Conservation (phyloP, 2,888 invertebrate species). For the Catocala nupta region DNA sequence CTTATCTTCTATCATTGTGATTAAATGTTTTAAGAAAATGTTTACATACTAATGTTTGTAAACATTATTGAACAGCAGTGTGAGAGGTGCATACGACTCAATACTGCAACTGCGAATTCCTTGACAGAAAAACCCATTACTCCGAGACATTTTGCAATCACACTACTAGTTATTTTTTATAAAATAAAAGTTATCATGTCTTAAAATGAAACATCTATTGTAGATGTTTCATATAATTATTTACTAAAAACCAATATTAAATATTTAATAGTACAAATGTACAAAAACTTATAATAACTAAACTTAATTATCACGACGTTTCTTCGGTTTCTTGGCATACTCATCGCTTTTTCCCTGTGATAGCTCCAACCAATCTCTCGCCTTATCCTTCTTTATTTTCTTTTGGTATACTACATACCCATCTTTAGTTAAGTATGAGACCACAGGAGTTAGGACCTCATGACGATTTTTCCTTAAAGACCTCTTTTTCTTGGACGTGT, state of each 20-base stretch:
- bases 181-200: not conserved
- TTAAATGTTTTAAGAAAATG: no score
- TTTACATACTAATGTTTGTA: no score
- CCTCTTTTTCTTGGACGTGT: constrained; percentile 29
- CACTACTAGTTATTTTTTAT: no score
- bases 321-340: not conserved
- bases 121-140: no score
- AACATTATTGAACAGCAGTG: no score
- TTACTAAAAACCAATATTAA: constrained; percentile 9
- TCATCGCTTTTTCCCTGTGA: constrained; percentile 45
- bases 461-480: constrained; percentile 43
- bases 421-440: constrained; percentile 78
- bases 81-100: no score
- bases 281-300: constrained; percentile 5
- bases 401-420: constrained; percentile 79
- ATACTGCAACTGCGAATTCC: no score
- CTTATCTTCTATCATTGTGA: no score
- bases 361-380: constrained; percentile 74
- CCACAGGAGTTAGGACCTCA: constrained; percentile 75
- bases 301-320: not conserved
- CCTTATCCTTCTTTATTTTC: constrained; percentile 74
- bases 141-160: no score
- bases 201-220: not conserved
- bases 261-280: constrained; percentile 7
- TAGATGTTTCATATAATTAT: no score